A percentile compares a stretch with the other conserved stretches of the same genome.
Evolutionary conservation across 2,888 invertebrate species (phyloP).

Genomic region (Pharmacophagus antenor): DNA sequence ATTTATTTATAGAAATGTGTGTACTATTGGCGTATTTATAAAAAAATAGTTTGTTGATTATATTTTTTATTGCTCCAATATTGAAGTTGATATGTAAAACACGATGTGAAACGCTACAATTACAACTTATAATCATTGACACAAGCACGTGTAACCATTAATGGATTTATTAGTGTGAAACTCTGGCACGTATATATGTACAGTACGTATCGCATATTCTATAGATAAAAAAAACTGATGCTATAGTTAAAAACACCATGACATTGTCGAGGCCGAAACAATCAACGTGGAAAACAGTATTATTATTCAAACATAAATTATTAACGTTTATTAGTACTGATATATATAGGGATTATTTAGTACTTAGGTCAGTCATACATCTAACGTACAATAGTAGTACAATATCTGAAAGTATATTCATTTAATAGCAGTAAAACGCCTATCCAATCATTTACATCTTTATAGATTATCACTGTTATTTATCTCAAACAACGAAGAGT

Average conservation of each 20-base stretch:
- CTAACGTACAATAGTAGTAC: too few species aligned
- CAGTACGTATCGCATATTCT: neutral
- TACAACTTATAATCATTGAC: too few species aligned
- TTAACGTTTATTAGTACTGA: too few species aligned
- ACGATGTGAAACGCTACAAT: too few species aligned
- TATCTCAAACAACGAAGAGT: slow-evolving; percentile 7
- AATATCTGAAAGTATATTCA: neutral
- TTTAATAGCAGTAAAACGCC: neutral
- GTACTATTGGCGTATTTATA: too few species aligned
- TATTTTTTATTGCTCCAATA: too few species aligned
- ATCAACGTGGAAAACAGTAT: neutral
- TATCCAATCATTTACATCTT: neutral
- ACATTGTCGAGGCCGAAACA: neutral
- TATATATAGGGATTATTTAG: too few species aligned
- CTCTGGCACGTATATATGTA: neutral
- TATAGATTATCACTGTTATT: slow-evolving; percentile 1
- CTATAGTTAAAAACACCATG: neutral
- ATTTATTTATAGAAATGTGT: too few species aligned
- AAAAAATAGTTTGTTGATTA: too few species aligned
- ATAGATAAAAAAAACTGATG: neutral
- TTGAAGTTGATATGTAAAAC: too few species aligned
- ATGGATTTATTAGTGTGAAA: neutral
- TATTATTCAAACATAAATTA: neutral
- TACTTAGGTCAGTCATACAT: neutral
- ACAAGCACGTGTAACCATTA: neutral